These are phyloP conservation scores for Galemys pyrenaicus DNA, from an alignment of 2,113 vertebrate genomes.

Conservation along the genomic window DNA sequence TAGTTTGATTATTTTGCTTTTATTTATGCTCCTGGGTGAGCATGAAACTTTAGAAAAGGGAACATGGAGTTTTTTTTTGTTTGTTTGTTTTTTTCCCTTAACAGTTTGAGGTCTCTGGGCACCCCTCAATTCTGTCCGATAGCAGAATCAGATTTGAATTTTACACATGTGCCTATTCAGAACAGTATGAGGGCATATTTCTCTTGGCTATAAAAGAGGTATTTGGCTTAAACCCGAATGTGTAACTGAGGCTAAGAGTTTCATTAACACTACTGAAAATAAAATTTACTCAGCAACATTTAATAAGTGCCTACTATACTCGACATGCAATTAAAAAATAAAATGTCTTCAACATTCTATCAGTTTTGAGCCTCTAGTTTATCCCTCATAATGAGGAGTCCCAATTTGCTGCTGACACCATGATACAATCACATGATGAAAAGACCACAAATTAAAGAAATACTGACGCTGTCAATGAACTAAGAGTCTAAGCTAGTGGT, in stretches of 20 bases:
- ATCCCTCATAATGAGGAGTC: constrained; percentile 20
- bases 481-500: not conserved
- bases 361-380: constrained; percentile 4
- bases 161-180: not conserved
- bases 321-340: constrained; percentile 36
- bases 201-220: not conserved
- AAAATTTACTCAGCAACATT: constrained; percentile 53
- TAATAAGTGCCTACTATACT: constrained; percentile 33
- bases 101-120: too few species aligned
- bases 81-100: too few species aligned
- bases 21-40: too few species aligned
- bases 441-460: not conserved
- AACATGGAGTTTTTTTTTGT: too few species aligned
- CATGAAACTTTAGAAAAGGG: too few species aligned
- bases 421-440: constrained; percentile 23
- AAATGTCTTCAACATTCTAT: constrained; percentile 15
- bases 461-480: not conserved
- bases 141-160: constrained; percentile 1
- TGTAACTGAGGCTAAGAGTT: not conserved
- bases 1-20: too few species aligned
- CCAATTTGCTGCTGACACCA: not conserved
- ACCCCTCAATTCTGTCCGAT: too few species aligned
- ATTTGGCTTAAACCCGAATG: not conserved
- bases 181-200: not conserved
- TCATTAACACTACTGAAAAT: constrained; percentile 54